A percentile compares a stretch with the other conserved stretches of the same genome.
phyloP scores from a whole-genome alignment of 1,140 invertebrate species.

The Charaxes varanes region DNA sequence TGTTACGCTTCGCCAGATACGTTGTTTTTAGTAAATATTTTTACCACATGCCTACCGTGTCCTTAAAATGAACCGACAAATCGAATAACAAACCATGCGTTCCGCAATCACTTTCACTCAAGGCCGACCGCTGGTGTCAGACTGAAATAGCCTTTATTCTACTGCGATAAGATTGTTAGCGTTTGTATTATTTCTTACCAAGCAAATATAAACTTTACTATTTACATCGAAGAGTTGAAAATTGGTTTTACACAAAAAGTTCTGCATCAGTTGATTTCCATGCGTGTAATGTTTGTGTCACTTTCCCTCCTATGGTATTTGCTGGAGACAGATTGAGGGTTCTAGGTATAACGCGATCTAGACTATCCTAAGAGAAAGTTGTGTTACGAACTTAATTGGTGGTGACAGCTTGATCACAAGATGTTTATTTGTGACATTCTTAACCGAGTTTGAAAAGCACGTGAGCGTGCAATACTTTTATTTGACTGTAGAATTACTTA shows the following conservation, averaged over 20 bases:
- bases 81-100: constrained; percentile 19
- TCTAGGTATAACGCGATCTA: constrained; percentile 17
- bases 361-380: constrained; percentile 17
- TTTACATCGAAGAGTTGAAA: too few species aligned
- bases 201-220: constrained; percentile 1
- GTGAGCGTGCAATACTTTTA: too few species aligned
- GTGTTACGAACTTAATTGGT: constrained; percentile 6
- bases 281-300: constrained; percentile 28
- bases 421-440: too few species aligned
- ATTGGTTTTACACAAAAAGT: constrained; percentile 4
- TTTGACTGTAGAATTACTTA: too few species aligned
- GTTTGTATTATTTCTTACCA: not conserved
- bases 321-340: constrained; percentile 18
- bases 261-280: constrained; percentile 26
- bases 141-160: constrained; percentile 10
- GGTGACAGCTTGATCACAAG: constrained; percentile 5
- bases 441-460: too few species aligned
- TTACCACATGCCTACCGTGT: constrained; percentile 6
- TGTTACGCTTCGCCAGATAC: too few species aligned
- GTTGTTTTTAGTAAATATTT: too few species aligned
- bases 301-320: constrained; percentile 29
- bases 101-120: constrained; percentile 45
- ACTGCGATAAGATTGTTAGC: constrained; percentile 1
- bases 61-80: constrained; percentile 11
- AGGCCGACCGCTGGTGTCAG: constrained; percentile 28